Evolutionary conservation across 2,888 invertebrate genomes (phyloP).

Genomic region (Dascillus cervinus): DNA sequence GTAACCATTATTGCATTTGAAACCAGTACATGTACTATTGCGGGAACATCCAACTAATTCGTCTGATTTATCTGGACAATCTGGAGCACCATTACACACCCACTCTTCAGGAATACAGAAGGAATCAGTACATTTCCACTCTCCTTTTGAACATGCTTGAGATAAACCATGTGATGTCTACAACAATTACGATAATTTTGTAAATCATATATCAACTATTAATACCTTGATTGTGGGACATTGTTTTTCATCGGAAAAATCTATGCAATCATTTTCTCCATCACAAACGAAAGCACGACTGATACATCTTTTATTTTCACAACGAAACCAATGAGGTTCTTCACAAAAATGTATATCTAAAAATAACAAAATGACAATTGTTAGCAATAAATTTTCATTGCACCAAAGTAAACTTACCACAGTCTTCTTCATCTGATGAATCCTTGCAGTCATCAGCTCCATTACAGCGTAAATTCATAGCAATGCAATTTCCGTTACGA

Average conservation of each 20-base stretch:
- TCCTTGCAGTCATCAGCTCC: conserved; percentile 51
- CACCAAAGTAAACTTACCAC: conserved; percentile 39
- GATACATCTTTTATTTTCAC: conserved; percentile 36
- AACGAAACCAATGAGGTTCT: conserved; percentile 33
- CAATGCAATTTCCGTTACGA: conserved; percentile 47
- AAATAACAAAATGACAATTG: background rate
- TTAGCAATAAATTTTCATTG: background rate
- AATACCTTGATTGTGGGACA: conserved; percentile 28
- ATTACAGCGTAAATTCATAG: conserved; percentile 49
- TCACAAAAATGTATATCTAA: conserved; percentile 29
- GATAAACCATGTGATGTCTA: too few relatives aligned
- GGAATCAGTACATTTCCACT: conserved; percentile 35
- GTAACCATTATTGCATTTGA: conserved; percentile 50
- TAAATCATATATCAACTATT: too few relatives aligned
- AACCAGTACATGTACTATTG: conserved; percentile 50
- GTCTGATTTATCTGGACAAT: conserved; percentile 40
- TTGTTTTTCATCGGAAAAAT: conserved; percentile 39
- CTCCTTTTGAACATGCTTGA: conserved; percentile 27
- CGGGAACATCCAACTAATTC: conserved; percentile 40
- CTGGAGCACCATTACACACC: conserved; percentile 38
- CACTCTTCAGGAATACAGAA: conserved; percentile 30
- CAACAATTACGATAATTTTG: too few relatives aligned
- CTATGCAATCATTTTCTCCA: conserved; percentile 39
- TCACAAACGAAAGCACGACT: conserved; percentile 36
- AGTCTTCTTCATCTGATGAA: conserved; percentile 47